These are phyloP conservation scores for Stichodactyla helianthus DNA, from an alignment of 64 coral and sea anemone genomes.

Conservation along the genomic window DNA sequence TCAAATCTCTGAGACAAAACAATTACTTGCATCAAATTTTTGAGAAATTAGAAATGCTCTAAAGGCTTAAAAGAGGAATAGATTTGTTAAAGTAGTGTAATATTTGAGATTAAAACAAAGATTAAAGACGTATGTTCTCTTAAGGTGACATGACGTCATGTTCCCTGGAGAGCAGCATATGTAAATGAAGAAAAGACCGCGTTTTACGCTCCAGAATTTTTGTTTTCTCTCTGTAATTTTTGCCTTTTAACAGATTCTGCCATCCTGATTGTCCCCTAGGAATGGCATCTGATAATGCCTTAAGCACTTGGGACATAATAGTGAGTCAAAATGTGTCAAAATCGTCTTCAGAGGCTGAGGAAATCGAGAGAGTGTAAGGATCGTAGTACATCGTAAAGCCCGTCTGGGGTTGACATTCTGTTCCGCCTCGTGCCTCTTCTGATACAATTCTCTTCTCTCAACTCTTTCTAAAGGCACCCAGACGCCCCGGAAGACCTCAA, in stretches of 20 bases:
- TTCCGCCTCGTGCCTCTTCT: not conserved
- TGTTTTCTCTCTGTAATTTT: conserved; percentile 5
- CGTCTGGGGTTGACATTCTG: not conserved
- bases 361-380: not conserved
- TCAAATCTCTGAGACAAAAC: not conserved
- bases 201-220: not conserved
- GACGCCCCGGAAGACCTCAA: not conserved
- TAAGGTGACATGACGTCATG: conserved; percentile 46
- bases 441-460: not conserved
- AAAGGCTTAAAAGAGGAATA: not conserved
- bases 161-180: conserved; percentile 12
- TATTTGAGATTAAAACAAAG: not conserved
- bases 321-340: not conserved
- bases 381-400: not conserved
- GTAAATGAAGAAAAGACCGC: conserved; percentile 15
- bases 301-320: not conserved
- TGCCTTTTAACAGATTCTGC: not conserved
- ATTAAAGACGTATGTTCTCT: conserved; percentile 31
- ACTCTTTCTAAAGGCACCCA: not conserved
- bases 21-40: not conserved
- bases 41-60: not conserved
- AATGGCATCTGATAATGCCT: not conserved
- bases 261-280: not conserved
- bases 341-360: not conserved
- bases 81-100: not conserved